phyloP scores from a whole-genome alignment of 2,797 vertebrate genomes.

The Aplochiton taeniatus region DNA sequence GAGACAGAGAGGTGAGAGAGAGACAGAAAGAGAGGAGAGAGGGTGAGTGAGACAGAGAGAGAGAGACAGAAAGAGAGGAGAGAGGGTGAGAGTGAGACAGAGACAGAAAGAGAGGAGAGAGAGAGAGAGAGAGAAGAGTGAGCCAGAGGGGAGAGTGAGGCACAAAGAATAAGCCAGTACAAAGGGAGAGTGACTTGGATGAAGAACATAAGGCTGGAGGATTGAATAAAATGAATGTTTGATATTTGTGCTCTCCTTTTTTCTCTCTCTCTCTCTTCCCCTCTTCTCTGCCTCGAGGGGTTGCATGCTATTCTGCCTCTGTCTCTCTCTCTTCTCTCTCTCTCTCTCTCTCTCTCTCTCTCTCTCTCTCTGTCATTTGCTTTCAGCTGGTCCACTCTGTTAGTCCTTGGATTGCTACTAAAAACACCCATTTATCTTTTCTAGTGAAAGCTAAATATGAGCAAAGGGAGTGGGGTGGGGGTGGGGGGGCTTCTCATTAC shows the following conservation, averaged over 20 bases:
- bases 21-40: background rate
- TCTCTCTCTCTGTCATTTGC: too few species aligned
- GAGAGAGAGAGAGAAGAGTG: constrained; percentile 19
- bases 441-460: too few species aligned
- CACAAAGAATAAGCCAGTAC: too few species aligned
- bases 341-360: too few species aligned
- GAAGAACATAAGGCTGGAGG: constrained; percentile 57
- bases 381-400: too few species aligned
- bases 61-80: background rate
- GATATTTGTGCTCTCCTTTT: constrained; percentile 34
- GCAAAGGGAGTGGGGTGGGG: too few species aligned
- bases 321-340: background rate
- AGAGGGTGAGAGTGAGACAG: background rate
- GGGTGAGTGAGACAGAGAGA: background rate
- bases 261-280: constrained; percentile 31
- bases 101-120: background rate
- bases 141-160: constrained; percentile 34
- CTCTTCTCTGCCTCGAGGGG: background rate
- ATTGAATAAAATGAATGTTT: constrained; percentile 68
- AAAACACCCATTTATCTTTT: too few species aligned
- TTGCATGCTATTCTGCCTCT: background rate
- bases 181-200: constrained; percentile 47
- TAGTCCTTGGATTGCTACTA: too few species aligned
- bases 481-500: constrained; percentile 8
- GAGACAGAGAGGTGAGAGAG: background rate